Evolutionary conservation across 2,797 vertebrate genomes (phyloP), one percentile per base, ranked within the genome.

Genomic region (Aphelocoma californica): DNA sequence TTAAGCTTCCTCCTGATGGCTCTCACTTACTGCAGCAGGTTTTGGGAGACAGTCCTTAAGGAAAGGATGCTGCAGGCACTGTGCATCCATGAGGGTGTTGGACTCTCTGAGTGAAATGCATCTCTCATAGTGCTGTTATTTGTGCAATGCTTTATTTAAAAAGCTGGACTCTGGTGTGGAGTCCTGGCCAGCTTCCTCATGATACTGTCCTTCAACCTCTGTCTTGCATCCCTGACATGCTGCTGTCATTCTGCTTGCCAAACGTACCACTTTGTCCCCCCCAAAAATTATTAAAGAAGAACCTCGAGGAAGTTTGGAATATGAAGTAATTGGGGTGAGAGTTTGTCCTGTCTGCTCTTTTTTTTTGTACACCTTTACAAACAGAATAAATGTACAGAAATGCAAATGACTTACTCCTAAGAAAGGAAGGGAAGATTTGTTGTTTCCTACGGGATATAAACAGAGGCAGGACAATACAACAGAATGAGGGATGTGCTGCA

Each of bases 1-100:
- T 93, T 84, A 90, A 81, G 74, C 71, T 67, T 82, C 47, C 32
- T 94, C 45, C 58, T 58, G 58, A 47, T 69, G 60, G 51, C 36
- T 84, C 51, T 93, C 1, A 0, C 58, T 86, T n/a, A 7, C 10
- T 73, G 73, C 0, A 0, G 38, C 66, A 86, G 42, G 44, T 88
- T 79, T 94, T 18, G 36, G 65, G 72, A 62, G 85, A 14, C 40
- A 6, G 23, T 16, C 60, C 8, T 92, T 57, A n/a, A 24, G 10
- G 50, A 45, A 51, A 44, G 47, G 58, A 23, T 92, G 2, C 50
- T 24, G 7, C 14, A 18, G 32, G 54, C 13, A 25, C 38, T 42
- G 28, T 60, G 40, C 64, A 29, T 45, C 20, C 13, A 8, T 36
- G 44, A 23, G 32, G 32, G 7, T 70, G 64, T 32, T 50, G 36